Percentiles rank a stretch among this genome's conserved stretches.
These are phyloP conservation scores for Parasteatoda lunata DNA, from an alignment of 2,888 invertebrate species.

Conservation along the genomic window DNA sequence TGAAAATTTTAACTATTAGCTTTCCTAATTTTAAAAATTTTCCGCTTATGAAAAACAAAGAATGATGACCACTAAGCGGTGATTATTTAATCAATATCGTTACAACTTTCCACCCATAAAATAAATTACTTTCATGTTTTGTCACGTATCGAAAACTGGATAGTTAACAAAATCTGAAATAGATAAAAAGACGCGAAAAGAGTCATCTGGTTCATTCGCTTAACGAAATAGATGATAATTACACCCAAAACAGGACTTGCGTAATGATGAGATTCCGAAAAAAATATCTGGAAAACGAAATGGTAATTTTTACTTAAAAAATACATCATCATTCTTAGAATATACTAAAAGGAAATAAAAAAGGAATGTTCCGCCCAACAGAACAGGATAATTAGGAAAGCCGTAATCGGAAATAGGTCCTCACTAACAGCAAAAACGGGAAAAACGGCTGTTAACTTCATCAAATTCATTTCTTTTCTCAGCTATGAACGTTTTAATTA, in stretches of 20 bases:
- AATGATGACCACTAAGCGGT: neutral
- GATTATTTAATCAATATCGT: neutral
- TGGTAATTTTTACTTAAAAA: slow-evolving; percentile 28
- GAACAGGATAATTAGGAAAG: slow-evolving; percentile 60
- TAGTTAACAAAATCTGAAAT: slow-evolving; percentile 1
- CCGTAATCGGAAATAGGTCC: slow-evolving; percentile 61
- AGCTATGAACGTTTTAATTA: slow-evolving; percentile 58
- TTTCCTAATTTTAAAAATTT: neutral
- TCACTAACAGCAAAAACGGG: slow-evolving; percentile 44
- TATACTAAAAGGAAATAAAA: slow-evolving; percentile 15
- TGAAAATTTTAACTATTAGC: too few relatives aligned
- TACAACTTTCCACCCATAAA: neutral
- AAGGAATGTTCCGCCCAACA: slow-evolving; percentile 47
- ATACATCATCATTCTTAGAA: slow-evolving; percentile 42
- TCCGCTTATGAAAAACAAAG: neutral
- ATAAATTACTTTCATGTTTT: neutral
- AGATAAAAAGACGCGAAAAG: neutral
- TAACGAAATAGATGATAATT: slow-evolving; percentile 60
- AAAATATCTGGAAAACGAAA: slow-evolving; percentile 21
- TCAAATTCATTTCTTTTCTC: slow-evolving; percentile 56
- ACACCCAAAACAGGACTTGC: slow-evolving; percentile 41
- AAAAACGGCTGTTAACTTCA: slow-evolving; percentile 49
- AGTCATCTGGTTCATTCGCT: slow-evolving; percentile 20
- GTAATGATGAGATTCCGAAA: slow-evolving; percentile 50
- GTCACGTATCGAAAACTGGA: neutral